Conservation (phyloP, 2,113 vertebrate genomes). For the Serilophus lunatus region DNA sequence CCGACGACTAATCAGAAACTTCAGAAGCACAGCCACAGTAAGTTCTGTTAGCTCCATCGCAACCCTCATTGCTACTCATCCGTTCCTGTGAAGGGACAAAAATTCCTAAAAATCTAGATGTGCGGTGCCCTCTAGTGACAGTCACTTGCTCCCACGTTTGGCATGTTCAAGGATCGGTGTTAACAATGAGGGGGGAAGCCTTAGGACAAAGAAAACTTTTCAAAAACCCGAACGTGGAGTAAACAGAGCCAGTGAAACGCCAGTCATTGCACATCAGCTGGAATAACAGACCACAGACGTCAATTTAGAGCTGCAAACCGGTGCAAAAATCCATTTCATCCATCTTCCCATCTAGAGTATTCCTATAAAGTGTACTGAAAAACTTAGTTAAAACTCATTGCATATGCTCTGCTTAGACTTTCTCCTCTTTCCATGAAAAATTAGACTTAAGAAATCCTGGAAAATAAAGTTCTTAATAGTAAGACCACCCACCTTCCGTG, state of each 20-base stretch:
- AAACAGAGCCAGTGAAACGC: background rate
- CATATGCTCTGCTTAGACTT: background rate
- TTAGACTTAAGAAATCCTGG: background rate
- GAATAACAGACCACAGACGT: background rate
- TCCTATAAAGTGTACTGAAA: background rate
- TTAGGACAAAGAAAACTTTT: rapidly evolving
- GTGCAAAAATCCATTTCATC: background rate
- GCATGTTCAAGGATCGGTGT: rapidly evolving
- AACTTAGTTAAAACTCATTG: background rate
- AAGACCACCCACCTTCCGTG: background rate
- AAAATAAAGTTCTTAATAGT: background rate
- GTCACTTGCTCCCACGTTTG: background rate
- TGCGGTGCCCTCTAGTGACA: conserved; percentile 33
- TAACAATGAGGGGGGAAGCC: rapidly evolving
- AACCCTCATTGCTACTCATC: rapidly evolving
- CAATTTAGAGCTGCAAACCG: too few relatives aligned
- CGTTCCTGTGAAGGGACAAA: rapidly evolving
- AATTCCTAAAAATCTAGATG: background rate
- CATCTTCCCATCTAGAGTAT: rapidly evolving
- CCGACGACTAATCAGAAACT: background rate
- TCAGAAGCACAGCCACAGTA: background rate
- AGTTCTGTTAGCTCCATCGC: rapidly evolving
- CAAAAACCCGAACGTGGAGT: rapidly evolving
- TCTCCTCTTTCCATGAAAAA: background rate
- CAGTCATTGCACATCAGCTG: too few relatives aligned